Percentiles rank a stretch among this genome's conserved stretches.
Evolutionary conservation across 2,888 invertebrate species (phyloP).

Genomic region (Tinea pellionella): DNA sequence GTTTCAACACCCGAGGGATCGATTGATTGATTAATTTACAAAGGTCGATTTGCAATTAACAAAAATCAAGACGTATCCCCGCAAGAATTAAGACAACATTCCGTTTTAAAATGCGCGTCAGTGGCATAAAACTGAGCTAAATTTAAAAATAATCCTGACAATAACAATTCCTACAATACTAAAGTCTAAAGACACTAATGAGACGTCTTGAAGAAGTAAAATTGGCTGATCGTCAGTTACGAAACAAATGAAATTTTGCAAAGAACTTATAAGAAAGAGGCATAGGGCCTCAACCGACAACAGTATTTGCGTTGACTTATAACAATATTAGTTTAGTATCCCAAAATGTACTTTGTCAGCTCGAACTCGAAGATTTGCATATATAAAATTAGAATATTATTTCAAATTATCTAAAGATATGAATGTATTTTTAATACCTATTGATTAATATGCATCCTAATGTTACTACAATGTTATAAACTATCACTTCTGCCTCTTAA

Average conservation of each 20-base stretch:
- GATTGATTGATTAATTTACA: not conserved
- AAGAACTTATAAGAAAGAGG: not conserved
- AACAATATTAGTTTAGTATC: not conserved
- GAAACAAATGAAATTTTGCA: constrained; percentile 22
- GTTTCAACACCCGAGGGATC: no score
- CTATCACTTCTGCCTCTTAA: not conserved
- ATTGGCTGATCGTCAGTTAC: constrained; percentile 32
- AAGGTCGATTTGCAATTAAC: not conserved
- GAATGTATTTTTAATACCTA: not conserved
- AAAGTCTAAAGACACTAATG: constrained; percentile 53
- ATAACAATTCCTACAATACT: constrained; percentile 44
- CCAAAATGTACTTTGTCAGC: not conserved
- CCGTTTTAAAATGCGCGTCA: not conserved
- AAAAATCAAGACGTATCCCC: not conserved
- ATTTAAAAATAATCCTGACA: constrained; percentile 42
- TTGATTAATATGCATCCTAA: not conserved
- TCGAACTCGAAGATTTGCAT: not conserved
- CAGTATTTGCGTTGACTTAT: not conserved
- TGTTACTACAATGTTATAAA: not conserved
- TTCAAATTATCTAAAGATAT: no score
- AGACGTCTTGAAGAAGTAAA: constrained; percentile 36
- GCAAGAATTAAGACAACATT: not conserved
- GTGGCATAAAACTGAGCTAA: not conserved
- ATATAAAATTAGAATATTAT: no score
- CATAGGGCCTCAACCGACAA: no score